Conservation (phyloP, 1,140 invertebrate genomes). For the Heliothis virescens region DNA sequence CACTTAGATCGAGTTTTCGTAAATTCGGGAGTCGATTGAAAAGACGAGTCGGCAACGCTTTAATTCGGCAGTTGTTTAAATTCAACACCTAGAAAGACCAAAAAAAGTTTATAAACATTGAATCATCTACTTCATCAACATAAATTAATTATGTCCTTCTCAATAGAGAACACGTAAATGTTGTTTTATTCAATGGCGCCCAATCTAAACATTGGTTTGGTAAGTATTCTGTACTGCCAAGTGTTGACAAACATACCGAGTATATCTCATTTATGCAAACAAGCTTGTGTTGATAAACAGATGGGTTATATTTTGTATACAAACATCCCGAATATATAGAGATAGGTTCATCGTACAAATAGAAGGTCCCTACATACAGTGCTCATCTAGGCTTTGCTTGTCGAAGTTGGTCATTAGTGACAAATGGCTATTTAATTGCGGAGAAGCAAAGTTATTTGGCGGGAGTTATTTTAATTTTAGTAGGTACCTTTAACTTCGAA, state of each 20-base stretch:
- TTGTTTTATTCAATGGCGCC: no score
- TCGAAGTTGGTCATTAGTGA: neutral
- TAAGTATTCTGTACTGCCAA: no score
- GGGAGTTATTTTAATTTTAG: neutral
- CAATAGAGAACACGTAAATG: neutral
- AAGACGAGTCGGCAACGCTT: conserved; percentile 75
- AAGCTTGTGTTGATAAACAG: no score
- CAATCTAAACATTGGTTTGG: no score
- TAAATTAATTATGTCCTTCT: neutral
- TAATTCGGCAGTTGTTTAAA: conserved; percentile 84
- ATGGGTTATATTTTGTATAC: no score
- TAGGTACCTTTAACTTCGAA: conserved; percentile 76
- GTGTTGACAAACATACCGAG: no score
- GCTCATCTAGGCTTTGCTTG: no score
- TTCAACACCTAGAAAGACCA: conserved; percentile 83
- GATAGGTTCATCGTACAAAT: no score
- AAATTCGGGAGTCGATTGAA: conserved; percentile 84
- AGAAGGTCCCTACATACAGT: no score
- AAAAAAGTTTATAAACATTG: conserved; percentile 9
- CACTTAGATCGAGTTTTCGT: conserved; percentile 83
- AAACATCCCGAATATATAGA: no score
- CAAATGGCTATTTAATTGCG: neutral
- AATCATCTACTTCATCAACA: neutral
- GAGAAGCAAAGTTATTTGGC: neutral
- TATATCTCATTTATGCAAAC: no score